Conservation (phyloP, 2,113 vertebrate species). For the Clarias batrachus region DNA sequence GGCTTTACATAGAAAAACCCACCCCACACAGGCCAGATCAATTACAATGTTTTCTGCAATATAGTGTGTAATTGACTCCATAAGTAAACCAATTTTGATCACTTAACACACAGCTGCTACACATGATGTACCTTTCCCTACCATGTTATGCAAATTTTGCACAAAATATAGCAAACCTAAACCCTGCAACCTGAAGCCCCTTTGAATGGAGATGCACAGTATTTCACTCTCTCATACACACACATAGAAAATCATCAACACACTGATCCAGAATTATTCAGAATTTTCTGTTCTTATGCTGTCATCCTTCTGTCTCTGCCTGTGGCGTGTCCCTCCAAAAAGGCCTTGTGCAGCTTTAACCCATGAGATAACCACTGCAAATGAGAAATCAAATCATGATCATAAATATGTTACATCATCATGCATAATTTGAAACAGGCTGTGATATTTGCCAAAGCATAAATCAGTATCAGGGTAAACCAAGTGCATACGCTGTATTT, state of each 20-base stretch:
- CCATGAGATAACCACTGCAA: constrained; percentile 93
- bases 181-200: not conserved
- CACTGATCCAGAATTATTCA: constrained; percentile 40
- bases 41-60: constrained; percentile 17
- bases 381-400: constrained; percentile 42
- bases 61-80: constrained; percentile 1
- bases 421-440: not conserved
- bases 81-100: constrained; percentile 18
- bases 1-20: constrained; percentile 61
- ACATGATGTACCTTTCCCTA: not conserved
- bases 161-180: not conserved
- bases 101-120: not conserved
- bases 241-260: constrained; percentile 4
- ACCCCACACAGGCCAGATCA: constrained; percentile 23
- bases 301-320: constrained; percentile 34
- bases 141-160: not conserved
- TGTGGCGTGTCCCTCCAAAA: not conserved
- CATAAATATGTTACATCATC: not conserved
- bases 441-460: not conserved
- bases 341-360: constrained; percentile 65
- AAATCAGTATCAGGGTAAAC: not conserved
- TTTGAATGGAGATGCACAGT: not conserved
- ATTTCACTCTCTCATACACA: not conserved
- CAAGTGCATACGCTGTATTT: not conserved
- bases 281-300: not conserved